phyloP scores from a whole-genome alignment of 2,113 vertebrate species.

The Phoenicopterus ruber region DNA sequence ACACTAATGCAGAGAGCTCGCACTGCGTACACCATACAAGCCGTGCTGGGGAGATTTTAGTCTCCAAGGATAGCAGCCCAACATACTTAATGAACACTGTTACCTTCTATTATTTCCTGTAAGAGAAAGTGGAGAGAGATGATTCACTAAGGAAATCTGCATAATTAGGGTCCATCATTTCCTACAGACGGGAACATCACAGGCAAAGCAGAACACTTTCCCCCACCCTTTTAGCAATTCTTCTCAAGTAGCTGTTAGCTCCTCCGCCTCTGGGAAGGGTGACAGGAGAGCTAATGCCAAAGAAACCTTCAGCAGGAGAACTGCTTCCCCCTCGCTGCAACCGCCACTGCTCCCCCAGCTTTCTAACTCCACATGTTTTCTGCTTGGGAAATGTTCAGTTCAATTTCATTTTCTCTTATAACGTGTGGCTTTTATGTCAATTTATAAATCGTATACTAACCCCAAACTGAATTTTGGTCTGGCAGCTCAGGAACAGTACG shows the following conservation, averaged over 20 bases:
- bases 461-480: neutral
- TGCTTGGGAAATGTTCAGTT: neutral
- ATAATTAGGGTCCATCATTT: constrained; percentile 61
- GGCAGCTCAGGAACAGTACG: neutral
- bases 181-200: constrained; percentile 40
- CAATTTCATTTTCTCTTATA: neutral
- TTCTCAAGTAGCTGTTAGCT: constrained; percentile 40
- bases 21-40: neutral
- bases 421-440: neutral
- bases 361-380: neutral
- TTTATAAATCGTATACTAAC: neutral
- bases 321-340: neutral
- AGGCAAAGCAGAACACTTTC: constrained; percentile 12
- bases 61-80: constrained; percentile 17
- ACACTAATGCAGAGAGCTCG: neutral
- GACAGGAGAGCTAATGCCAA: neutral
- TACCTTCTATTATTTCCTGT: constrained; percentile 45
- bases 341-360: neutral
- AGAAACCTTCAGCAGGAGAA: neutral
- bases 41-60: neutral
- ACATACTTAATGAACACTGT: constrained; percentile 38
- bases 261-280: neutral
- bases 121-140: constrained; percentile 28
- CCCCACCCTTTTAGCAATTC: constrained; percentile 7
- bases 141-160: constrained; percentile 51